These are phyloP conservation scores for Anolis sagrei DNA, from an alignment of 2,113 vertebrate species.

Conservation along the genomic window DNA sequence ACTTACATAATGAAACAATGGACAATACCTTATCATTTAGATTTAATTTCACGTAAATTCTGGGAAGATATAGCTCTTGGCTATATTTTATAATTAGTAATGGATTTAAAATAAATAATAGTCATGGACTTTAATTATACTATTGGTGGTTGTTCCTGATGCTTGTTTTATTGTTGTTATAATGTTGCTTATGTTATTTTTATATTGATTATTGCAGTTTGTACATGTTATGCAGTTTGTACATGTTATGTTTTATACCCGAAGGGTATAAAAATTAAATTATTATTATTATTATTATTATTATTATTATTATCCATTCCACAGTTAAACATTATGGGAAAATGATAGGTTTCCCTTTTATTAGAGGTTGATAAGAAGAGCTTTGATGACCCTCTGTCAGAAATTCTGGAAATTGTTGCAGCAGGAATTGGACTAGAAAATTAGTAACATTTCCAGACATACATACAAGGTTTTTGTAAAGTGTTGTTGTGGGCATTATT, in stretches of 20 bases:
- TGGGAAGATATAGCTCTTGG: neutral
- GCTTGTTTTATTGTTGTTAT: too few species aligned
- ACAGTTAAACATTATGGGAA: neutral
- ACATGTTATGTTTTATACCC: too few species aligned
- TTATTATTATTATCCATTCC: neutral
- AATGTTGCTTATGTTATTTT: too few species aligned
- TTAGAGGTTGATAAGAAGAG: neutral
- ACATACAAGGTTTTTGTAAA: neutral
- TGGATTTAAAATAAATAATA: too few species aligned
- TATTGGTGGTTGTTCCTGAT: too few species aligned
- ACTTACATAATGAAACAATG: neutral
- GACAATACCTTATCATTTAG: neutral
- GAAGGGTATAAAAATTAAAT: too few species aligned
- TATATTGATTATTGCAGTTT: too few species aligned
- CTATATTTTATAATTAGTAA: too few species aligned
- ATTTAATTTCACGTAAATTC: constrained; percentile 39
- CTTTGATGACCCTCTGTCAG: neutral
- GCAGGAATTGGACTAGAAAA: neutral
- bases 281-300: too few species aligned
- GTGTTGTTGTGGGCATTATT: neutral
- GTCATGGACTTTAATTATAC: too few species aligned
- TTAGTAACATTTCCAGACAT: neutral
- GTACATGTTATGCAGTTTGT: too few species aligned
- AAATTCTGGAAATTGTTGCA: neutral
- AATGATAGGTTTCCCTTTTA: neutral